phyloP scores from a whole-genome alignment of 2,888 invertebrate species.

The Anaspis maculata region DNA sequence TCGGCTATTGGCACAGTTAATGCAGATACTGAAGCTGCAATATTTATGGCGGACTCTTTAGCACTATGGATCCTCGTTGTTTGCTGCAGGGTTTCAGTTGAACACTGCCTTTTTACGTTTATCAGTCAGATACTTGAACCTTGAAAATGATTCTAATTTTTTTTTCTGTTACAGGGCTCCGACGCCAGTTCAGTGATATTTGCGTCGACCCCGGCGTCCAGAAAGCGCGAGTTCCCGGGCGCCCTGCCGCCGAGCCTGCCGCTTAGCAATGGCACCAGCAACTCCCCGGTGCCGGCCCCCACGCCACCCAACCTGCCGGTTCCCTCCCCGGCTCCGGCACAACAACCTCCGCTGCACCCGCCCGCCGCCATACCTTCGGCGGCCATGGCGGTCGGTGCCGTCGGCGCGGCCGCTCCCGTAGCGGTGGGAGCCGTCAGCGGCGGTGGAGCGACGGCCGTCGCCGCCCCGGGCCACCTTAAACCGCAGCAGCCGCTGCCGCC shows the following conservation, averaged over 20 bases:
- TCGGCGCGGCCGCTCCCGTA: slow-evolving; percentile 6
- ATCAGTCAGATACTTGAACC: too few relatives aligned
- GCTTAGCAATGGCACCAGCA: slow-evolving; percentile 55
- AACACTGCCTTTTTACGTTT: too few relatives aligned
- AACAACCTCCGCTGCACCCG: slow-evolving; percentile 46
- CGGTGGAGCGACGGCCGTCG: too few relatives aligned
- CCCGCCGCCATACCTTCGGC: too few relatives aligned
- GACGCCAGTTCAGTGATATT: slow-evolving; percentile 58
- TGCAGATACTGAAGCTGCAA: too few relatives aligned
- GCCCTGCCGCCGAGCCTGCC: slow-evolving; percentile 49
- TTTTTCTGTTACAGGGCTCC: slow-evolving; percentile 56
- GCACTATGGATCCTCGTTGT: too few relatives aligned
- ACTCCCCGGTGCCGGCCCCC: slow-evolving; percentile 55
- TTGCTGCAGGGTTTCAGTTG: too few relatives aligned
- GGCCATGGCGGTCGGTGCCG: slow-evolving; percentile 7
- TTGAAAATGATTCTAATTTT: too few relatives aligned
- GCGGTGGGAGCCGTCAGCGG: slow-evolving; percentile 8
- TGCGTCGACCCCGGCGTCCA: slow-evolving; percentile 52
- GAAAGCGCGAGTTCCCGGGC: slow-evolving; percentile 57
- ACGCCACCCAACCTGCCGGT: slow-evolving; percentile 56
- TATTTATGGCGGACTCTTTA: too few relatives aligned
- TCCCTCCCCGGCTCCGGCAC: slow-evolving; percentile 64
- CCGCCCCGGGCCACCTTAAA: slow-evolving; percentile 7
- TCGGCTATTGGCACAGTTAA: too few relatives aligned
- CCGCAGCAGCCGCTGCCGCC: slow-evolving; percentile 13